A percentile compares a stretch with the other conserved stretches of the same genome.
phyloP scores from a whole-genome alignment of 2,888 invertebrate species.

The Hipparchia sbordonii region DNA sequence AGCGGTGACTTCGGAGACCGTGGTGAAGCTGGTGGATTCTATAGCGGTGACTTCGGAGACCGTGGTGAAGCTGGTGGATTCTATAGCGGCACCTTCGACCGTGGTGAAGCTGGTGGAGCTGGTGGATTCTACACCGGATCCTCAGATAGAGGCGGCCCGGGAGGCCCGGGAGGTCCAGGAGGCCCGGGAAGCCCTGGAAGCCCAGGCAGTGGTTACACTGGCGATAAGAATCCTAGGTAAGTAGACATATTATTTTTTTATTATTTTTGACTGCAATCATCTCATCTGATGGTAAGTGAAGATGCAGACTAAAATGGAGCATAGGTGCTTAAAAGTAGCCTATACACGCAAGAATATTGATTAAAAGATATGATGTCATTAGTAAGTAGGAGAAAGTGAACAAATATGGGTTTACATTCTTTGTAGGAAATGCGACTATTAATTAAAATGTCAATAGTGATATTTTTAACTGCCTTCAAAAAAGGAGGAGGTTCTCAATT shows the following conservation, averaged over 20 bases:
- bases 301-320: too few species aligned
- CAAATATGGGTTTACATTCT: too few species aligned
- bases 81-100: constrained; percentile 42
- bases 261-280: too few species aligned
- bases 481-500: too few species aligned
- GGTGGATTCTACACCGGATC: constrained; percentile 52
- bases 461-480: too few species aligned
- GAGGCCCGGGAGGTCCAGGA: constrained; percentile 40
- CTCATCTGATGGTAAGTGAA: too few species aligned
- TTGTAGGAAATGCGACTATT: too few species aligned
- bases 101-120: constrained; percentile 39
- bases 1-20: constrained; percentile 45
- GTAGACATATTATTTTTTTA: neutral
- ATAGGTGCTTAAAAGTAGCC: too few species aligned
- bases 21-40: constrained; percentile 38
- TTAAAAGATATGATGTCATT: too few species aligned
- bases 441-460: too few species aligned
- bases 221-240: constrained; percentile 31
- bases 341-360: too few species aligned
- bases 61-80: constrained; percentile 40
- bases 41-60: constrained; percentile 44
- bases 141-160: constrained; percentile 47
- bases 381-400: too few species aligned
- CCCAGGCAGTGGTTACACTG: constrained; percentile 32
- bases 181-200: constrained; percentile 23